phyloP scores from a whole-genome alignment of 64 coral and sea anemone species.

The Stichodactyla mertensii region DNA sequence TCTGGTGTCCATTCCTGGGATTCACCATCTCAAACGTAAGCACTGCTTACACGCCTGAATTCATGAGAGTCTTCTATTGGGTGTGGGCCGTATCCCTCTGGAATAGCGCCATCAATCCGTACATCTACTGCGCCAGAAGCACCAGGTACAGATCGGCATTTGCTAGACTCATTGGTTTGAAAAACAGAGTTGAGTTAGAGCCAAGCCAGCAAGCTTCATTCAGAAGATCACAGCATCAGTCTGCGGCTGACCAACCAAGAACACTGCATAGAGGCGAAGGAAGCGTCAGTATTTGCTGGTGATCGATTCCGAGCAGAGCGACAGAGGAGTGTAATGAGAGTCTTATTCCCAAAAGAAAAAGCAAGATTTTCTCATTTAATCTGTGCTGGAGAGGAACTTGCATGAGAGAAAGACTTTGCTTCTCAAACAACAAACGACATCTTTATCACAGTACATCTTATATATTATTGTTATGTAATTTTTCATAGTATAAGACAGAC shows the following conservation, averaged over 20 bases:
- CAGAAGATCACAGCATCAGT: background rate
- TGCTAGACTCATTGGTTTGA: background rate
- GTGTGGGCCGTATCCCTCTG: background rate
- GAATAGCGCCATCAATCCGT: slow-evolving; percentile 44
- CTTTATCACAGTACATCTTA: too few relatives aligned
- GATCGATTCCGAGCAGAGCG: background rate
- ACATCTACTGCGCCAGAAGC: slow-evolving; percentile 47
- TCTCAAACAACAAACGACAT: too few relatives aligned
- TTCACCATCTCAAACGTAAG: background rate
- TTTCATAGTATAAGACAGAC: too few relatives aligned
- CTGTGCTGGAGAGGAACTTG: too few relatives aligned
- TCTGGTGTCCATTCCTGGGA: slow-evolving; percentile 31
- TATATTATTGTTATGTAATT: too few relatives aligned
- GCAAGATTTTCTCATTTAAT: too few relatives aligned
- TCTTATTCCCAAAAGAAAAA: too few relatives aligned
- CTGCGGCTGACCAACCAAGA: background rate
- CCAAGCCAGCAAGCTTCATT: background rate
- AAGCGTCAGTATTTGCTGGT: background rate
- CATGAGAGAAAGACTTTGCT: too few relatives aligned
- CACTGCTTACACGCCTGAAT: background rate
- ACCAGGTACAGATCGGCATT: slow-evolving; percentile 6
- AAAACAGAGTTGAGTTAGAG: background rate
- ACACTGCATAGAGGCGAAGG: background rate
- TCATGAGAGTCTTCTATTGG: slow-evolving; percentile 27
- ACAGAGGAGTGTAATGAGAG: too few relatives aligned